Percentiles rank a stretch among this genome's conserved stretches.
Evolutionary conservation across 2,797 vertebrate species (phyloP).

Genomic region (Cynopterus sphinx): DNA sequence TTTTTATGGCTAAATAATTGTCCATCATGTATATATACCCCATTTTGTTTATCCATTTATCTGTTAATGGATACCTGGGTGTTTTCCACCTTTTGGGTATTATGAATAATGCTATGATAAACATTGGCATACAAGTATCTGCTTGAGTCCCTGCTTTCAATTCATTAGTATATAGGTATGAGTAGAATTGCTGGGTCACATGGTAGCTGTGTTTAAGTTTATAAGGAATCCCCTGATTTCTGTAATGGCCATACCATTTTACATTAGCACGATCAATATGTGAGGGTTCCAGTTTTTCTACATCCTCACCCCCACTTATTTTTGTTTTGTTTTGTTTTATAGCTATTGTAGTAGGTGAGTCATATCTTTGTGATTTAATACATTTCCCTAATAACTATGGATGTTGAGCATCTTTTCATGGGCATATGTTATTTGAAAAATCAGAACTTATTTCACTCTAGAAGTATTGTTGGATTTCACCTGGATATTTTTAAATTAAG

Average conservation of each 20-base stretch:
- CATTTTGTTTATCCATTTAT: neutral
- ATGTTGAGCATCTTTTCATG: neutral
- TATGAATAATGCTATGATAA: neutral
- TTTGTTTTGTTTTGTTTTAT: neutral
- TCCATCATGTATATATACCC: neutral
- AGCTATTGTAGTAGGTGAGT: neutral
- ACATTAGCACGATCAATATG: neutral
- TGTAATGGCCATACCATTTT: neutral
- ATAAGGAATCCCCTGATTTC: neutral
- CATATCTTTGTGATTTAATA: neutral
- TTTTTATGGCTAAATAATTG: neutral
- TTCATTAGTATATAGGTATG: neutral
- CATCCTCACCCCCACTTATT: neutral
- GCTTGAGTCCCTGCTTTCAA: neutral
- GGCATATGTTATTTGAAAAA: neutral
- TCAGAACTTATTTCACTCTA: slow-evolving; percentile 2
- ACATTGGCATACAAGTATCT: neutral
- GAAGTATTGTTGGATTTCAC: slow-evolving; percentile 14
- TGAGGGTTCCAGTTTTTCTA: slow-evolving; percentile 3
- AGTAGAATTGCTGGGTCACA: neutral
- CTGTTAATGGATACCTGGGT: neutral
- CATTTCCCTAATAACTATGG: neutral
- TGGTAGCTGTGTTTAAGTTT: neutral
- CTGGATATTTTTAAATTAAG: neutral
- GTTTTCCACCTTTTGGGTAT: neutral